Evolutionary conservation across 1,140 invertebrate genomes (phyloP), one percentile per base, ranked within the genome.

Genomic region (Drosophila varians): DNA sequence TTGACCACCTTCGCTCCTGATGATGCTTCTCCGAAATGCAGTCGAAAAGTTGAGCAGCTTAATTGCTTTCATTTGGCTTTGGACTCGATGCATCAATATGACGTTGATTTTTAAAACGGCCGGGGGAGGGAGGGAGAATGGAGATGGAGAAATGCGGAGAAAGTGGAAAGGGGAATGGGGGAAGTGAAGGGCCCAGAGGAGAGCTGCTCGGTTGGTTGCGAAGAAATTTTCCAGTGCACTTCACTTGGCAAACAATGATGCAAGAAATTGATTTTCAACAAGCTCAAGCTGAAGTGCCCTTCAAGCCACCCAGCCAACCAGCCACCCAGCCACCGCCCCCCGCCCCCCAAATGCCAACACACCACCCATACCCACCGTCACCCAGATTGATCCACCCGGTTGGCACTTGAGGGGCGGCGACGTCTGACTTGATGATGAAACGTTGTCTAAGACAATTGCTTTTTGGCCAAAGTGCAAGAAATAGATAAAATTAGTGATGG

Each of bases 181-280:
- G 21, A n/a, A 31, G 16, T 46, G 48, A n/a, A 34, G 28, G n/a
- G 11, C 28, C 9, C 11, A 21, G 23, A n/a, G 18, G 21, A 19
- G 48, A 19, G n/a, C 76, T 65, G 72, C 77, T 71, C 45, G 53
- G 77, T 55, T 77, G 78, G 77, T 62, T 82, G 26, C 53, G 31
- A 69, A 77, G 73, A 80, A 89, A 89, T 89, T 89, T 89, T 89
- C 86, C 86, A 89, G 86, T 86, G 86, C 86, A 89, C 86, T 89
- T 89, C 86, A 89, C 86, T 86, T 86, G 76, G 79, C 86, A 89
- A 89, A 89, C 86, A 89, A 89, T 89, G 86, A 89, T 89, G 86
- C 86, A 89, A 84, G 86, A 89, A 89, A 89, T 89, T 89, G 86
- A 89, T 89, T 89, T 89, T 89, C 86, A 89, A 89, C 86, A 89